A percentile compares a stretch with the other conserved stretches of the same genome.
Conservation (phyloP, 2,888 invertebrate genomes). For the Microchrysa polita region DNA sequence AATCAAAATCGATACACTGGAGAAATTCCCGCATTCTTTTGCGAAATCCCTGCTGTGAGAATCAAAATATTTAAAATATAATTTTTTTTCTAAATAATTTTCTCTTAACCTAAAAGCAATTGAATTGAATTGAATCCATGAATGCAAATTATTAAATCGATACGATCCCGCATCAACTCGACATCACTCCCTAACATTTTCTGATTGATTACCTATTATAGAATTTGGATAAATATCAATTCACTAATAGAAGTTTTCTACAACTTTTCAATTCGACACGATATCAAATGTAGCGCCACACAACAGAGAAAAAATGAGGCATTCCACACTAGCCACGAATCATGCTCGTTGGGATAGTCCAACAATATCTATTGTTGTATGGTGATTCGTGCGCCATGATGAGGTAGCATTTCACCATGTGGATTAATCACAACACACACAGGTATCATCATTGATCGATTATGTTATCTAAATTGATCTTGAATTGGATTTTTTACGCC, state of each 20-base stretch:
- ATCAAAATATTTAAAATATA: too few relatives aligned
- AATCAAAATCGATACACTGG: background rate
- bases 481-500: conserved; percentile 39
- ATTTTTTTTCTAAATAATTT: too few relatives aligned
- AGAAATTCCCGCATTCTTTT: too few relatives aligned
- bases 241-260: conserved; percentile 8
- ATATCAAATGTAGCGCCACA: conserved; percentile 27
- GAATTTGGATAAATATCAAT: too few relatives aligned
- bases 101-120: too few relatives aligned
- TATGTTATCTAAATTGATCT: conserved; percentile 45
- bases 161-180: too few relatives aligned
- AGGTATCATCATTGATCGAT: conserved; percentile 37
- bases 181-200: too few relatives aligned
- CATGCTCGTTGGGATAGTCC: background rate
- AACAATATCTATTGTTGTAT: too few relatives aligned
- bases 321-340: conserved; percentile 2
- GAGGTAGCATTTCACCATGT: conserved; percentile 42
- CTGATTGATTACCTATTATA: too few relatives aligned
- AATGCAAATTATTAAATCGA: too few relatives aligned
- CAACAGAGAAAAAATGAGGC: background rate
- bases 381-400: conserved; percentile 42
- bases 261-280: conserved; percentile 26
- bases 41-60: too few relatives aligned
- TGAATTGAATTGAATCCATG: too few relatives aligned
- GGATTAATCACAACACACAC: conserved; percentile 41